These are phyloP conservation scores for Hybognathus amarus DNA, from an alignment of 2,797 vertebrate genomes.

Conservation along the genomic window DNA sequence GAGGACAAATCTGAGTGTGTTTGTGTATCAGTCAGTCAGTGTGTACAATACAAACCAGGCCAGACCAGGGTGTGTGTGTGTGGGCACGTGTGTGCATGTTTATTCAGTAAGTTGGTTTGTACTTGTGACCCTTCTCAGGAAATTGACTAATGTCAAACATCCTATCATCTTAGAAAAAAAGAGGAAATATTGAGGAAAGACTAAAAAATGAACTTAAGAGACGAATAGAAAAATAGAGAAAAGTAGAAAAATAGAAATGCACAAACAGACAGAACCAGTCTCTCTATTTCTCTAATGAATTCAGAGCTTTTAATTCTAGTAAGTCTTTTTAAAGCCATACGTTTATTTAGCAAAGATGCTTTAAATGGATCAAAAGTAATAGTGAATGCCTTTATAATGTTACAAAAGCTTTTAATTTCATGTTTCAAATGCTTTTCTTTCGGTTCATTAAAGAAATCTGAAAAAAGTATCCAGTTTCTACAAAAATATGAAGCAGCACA, in stretches of 20 bases:
- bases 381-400: not conserved
- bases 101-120: slow-evolving; percentile 53
- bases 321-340: too few relatives aligned
- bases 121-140: slow-evolving; percentile 80
- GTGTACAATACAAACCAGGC: slow-evolving; percentile 4
- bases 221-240: too few relatives aligned
- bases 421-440: not conserved
- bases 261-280: not conserved
- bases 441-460: not conserved
- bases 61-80: not conserved
- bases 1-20: not conserved
- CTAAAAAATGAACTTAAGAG: not conserved
- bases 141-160: slow-evolving; percentile 84
- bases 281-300: not conserved
- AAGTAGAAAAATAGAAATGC: slow-evolving; percentile 1
- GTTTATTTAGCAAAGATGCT: not conserved
- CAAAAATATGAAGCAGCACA: not conserved
- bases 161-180: slow-evolving; percentile 74
- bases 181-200: not conserved
- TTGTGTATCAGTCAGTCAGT: slow-evolving; percentile 16
- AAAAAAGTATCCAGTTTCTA: not conserved
- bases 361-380: not conserved
- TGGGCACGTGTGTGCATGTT: not conserved
- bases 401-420: not conserved
- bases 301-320: not conserved